Evolutionary conservation across 1,140 invertebrate genomes (phyloP).

Genomic region (Papilio helenus): DNA sequence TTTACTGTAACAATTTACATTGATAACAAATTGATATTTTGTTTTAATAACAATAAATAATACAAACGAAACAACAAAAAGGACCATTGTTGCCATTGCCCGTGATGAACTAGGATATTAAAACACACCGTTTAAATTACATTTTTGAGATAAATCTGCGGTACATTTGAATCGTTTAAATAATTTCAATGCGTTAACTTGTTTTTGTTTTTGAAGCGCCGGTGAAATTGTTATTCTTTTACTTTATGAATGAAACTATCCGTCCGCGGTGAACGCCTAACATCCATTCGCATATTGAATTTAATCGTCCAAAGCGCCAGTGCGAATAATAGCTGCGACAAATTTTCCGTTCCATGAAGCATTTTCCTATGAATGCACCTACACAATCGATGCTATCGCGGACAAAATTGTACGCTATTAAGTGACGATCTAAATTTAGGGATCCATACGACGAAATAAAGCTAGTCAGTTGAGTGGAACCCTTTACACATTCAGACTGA

Average conservation of each 20-base stretch:
- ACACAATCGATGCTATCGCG: constrained; percentile 76
- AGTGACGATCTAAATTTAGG: constrained; percentile 78
- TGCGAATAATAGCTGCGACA: constrained; percentile 78
- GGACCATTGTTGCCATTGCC: not conserved
- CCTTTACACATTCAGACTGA: constrained; percentile 51
- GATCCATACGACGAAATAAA: constrained; percentile 58
- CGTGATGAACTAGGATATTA: not conserved
- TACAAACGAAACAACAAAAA: not conserved
- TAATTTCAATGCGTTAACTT: not conserved
- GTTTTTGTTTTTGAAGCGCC: not conserved
- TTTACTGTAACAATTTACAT: constrained; percentile 40
- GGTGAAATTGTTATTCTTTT: constrained; percentile 35
- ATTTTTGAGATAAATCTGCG: not conserved
- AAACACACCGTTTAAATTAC: not conserved
- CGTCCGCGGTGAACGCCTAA: constrained; percentile 48
- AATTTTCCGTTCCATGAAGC: constrained; percentile 79
- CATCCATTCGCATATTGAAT: constrained; percentile 70
- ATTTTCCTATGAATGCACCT: constrained; percentile 79
- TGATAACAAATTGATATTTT: constrained; percentile 23
- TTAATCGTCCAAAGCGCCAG: constrained; percentile 77
- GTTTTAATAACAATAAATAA: constrained; percentile 16
- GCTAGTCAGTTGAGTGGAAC: constrained; percentile 57
- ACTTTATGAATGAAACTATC: constrained; percentile 39
- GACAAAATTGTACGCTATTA: constrained; percentile 79
- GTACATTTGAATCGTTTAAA: not conserved